phyloP scores from a whole-genome alignment of 2,113 vertebrate species.

The Chaenogobius annularis region DNA sequence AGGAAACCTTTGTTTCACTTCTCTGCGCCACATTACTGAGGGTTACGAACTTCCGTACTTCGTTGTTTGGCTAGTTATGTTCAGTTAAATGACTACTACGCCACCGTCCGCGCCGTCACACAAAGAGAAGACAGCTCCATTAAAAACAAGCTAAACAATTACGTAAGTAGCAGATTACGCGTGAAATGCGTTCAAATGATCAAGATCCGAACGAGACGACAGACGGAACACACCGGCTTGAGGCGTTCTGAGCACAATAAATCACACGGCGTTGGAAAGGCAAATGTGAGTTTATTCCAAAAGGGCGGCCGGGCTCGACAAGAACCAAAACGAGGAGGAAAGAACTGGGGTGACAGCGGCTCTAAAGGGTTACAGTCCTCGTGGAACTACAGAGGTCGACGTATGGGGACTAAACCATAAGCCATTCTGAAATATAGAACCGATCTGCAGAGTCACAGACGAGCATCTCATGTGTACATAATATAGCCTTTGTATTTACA shows the following conservation, averaged over 20 bases:
- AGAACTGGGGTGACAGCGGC: background rate
- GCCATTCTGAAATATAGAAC: slow-evolving; percentile 43
- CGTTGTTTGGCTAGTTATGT: no score
- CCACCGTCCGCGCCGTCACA: no score
- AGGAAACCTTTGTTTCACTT: no score
- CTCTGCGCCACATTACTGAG: no score
- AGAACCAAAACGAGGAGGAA: background rate
- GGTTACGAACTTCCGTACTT: no score
- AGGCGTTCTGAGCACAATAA: background rate
- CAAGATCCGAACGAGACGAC: background rate
- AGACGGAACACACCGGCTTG: background rate
- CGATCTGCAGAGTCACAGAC: slow-evolving; percentile 49
- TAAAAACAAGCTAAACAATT: no score
- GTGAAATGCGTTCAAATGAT: no score
- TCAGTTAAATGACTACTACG: no score
- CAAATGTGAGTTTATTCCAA: slow-evolving; percentile 7
- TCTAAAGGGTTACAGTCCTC: background rate
- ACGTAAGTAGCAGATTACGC: no score
- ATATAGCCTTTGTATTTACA: slow-evolving; percentile 73
- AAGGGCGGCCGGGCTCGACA: background rate
- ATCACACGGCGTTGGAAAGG: background rate
- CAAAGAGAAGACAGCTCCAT: no score
- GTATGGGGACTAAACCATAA: background rate
- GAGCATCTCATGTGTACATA: slow-evolving; percentile 57
- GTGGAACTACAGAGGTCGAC: background rate